Conservation (phyloP, 2,888 invertebrate species). For the Melipona bicolor region DNA sequence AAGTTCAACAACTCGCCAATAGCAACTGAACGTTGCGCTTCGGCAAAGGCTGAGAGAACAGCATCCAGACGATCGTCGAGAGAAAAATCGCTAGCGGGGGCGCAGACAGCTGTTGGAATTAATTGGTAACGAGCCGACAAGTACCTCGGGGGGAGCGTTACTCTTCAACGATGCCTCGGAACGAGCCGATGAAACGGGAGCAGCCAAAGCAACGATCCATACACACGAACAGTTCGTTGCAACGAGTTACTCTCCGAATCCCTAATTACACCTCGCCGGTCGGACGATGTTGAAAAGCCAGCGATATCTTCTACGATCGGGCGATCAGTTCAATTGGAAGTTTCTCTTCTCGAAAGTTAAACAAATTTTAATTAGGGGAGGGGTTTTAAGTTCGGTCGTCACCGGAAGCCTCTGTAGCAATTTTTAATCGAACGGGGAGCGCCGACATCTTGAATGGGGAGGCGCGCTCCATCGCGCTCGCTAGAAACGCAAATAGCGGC, state of each 20-base stretch:
- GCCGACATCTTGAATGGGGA: conserved; percentile 1
- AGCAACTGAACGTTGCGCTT: not conserved
- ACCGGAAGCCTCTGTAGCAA: not conserved
- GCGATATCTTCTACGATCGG: not conserved
- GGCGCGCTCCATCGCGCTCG: conserved; percentile 1
- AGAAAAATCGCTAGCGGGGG: conserved; percentile 41
- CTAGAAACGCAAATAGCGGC: conserved; percentile 34
- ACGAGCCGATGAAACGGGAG: conserved; percentile 54
- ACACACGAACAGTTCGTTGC: conserved; percentile 14
- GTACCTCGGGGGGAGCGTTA: conserved; percentile 48
- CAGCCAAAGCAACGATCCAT: conserved; percentile 31
- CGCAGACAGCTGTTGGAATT: conserved; percentile 58
- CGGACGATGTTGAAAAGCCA: not conserved
- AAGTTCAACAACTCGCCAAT: not conserved
- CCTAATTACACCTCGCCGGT: not conserved
- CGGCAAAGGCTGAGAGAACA: not conserved
- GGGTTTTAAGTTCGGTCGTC: not conserved
- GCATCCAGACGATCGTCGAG: not conserved
- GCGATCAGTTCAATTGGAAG: too few species aligned
- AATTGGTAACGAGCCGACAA: conserved; percentile 59
- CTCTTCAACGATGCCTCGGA: conserved; percentile 43
- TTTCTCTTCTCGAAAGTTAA: too few species aligned
- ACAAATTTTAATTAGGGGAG: too few species aligned
- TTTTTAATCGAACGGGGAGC: not conserved
- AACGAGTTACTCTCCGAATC: not conserved